Evolutionary conservation across 2,113 vertebrate genomes (phyloP), one percentile per base, ranked within the genome.

Genomic region (Telmatochromis bifrenatus): DNA sequence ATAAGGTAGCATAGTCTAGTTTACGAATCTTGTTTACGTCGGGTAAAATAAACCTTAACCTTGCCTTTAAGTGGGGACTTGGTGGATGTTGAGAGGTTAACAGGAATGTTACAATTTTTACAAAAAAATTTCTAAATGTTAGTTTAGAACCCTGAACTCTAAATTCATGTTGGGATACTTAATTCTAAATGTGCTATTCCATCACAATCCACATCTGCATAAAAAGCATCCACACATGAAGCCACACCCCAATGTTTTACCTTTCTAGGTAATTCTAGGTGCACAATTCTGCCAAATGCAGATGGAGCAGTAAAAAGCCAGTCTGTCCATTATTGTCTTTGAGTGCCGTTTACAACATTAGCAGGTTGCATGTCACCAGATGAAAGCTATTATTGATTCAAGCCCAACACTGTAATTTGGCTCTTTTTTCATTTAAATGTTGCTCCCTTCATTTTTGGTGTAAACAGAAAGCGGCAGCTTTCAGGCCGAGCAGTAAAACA

Each of bases 371-470:
- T 87, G 88, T 89, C 79, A 87, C 31, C 65, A 87, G 42, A 88
- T 82, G 9, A 81, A 89, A 65, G 28, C 28, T 86, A 87, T 88
- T 83, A 93, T 60, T 81, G 79, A 90, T 87, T 70, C 70, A 79
- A 82, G 79, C 65, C 49, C 12, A 83, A 81, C 45, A 37, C 79
- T 12, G 17, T 62, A 8, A 84, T 80, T n/a, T 79, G 26, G 56
- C 31, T 79, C 9, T 53, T 31, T 79, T 70, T 7, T 17, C n/a
- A 17, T 77, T 51, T 11, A 37, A 70, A 89, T 58, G 19, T 62
- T 51, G 51, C 6, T 19, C 15, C 11, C 31, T 79, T 58, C 84
- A 17, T 49, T 77, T 77, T 56, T 4, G 51, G 35, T 56, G 19
- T 56, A 31, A 84, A 84, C 68, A 84, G 51, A 42, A 13, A 82